Base-by-base conservation (phyloP, 2,888 invertebrate species). In the Gibbula magus region DNA sequence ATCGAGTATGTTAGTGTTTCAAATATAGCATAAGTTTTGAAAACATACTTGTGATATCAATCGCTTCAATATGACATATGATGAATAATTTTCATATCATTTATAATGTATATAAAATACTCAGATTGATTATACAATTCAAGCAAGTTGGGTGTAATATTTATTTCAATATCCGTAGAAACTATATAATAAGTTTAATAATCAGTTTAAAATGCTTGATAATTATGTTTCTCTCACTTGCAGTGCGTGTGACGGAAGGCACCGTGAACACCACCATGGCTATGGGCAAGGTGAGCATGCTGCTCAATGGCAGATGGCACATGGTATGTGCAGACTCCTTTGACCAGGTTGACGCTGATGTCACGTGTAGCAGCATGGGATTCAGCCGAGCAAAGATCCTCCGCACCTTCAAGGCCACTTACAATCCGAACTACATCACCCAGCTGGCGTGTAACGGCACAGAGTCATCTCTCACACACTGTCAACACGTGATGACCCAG, bases 291-390 rank as follows among this genome's bases (percentile, higher is more conserved):
- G 73, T 85, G 13, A 61, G 51, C 5, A 18, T 85, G 32, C 75
- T 67, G 35, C 5, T 45, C 13, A 73, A 70, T 51, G 3, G 39
- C 22, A 80, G 94, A 80, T 96, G 95, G 95, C 96, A 96, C 1
- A 94, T 94, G 82, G 94, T 96, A 8, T 96, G 96, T 91, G 96
- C 96, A 88, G 95, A 96, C 85, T 94, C 95, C 84, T 96, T 96
- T 87, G 95, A 95, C 20, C 92, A 95, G 82, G 93, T 92, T 16
- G 95, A 95, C 87, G 96, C 96, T 0, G 75, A 54, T 86, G 95
- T 96, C 0, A 94, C 95, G 0, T 96, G 96, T 88, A 94, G 93
- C 78, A 95, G 96, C 88, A 90, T 96, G 29, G 96, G 96, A 8
- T 96, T 82, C 78, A 53, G 13, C 52, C 22, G 77, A 20, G 80